phyloP scores from a whole-genome alignment of 2,888 invertebrate species.

The Cephalotes varians region DNA sequence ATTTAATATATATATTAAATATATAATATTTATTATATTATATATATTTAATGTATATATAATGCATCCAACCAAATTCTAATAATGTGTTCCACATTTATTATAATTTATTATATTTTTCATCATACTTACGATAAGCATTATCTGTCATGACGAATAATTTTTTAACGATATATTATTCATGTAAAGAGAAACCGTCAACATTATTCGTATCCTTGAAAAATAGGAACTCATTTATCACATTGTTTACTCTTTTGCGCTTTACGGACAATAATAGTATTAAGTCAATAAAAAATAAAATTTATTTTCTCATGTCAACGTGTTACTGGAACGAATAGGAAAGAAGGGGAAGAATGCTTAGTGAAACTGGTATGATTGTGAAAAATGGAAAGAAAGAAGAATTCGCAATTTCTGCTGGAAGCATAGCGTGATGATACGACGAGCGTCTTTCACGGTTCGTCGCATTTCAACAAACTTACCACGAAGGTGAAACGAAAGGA shows the following conservation, averaged over 20 bases:
- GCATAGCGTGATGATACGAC: slow-evolving; percentile 62
- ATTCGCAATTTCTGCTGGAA: slow-evolving; percentile 52
- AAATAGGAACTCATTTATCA: background rate
- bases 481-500: slow-evolving; percentile 44
- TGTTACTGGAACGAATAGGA: background rate
- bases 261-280: background rate
- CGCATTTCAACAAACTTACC: slow-evolving; percentile 69
- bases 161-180: background rate
- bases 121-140: background rate
- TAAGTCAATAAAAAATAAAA: slow-evolving; percentile 33
- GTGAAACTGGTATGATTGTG: slow-evolving; percentile 15
- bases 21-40: too few relatives aligned
- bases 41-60: too few relatives aligned
- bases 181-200: background rate
- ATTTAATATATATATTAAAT: too few relatives aligned
- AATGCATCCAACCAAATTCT: too few relatives aligned
- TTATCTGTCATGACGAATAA: background rate
- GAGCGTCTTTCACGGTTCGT: slow-evolving; percentile 75
- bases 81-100: background rate
- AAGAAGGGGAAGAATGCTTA: background rate
- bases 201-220: background rate
- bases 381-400: slow-evolving; percentile 4
- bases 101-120: background rate
- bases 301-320: background rate
- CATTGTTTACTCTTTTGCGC: slow-evolving; percentile 15